Evolutionary conservation across 2,888 invertebrate species (phyloP), one percentile per base, ranked within the genome.

Genomic region (Chaitophorus viminalis): DNA sequence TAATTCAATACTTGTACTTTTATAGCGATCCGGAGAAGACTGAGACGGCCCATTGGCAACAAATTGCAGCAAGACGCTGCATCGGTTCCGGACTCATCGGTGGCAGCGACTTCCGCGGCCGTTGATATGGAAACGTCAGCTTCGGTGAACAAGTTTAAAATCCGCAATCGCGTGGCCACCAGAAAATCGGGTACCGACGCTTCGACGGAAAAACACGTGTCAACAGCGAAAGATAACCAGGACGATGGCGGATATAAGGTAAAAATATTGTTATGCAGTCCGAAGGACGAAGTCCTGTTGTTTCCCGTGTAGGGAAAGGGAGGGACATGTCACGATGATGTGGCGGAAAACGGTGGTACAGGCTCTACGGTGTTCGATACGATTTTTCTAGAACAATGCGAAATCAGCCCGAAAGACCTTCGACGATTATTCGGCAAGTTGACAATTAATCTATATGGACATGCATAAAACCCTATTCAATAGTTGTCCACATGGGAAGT

Each of bases 181-280:
- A 89, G 90, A 78, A 90, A 90, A 83, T 90, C 90, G 31, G 89
- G 90, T 74, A 89, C 86, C 36, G 86, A 89, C 0, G 70, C 39
- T 11, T 87, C 86, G 39, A 36, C 86, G 25, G 86, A 87, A 79
- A 87, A 74, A 60, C 86, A 87, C 79, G 39, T 21, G 33, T 93
- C 92, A 60, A 92, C 94, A n/a, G 93, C 94, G 33, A 93, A 93
- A 90, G 91, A 91, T 89, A 94, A 93, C 89, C 94, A 94, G 89
- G 94, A 94, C 89, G 94, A 94, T 90, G 94, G 95, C 92, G 95
- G 94, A 81, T 95, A 95, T 91, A 95, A 95, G 92, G 94, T 93
- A 90, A n/a, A 52, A n/a, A 17, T 0, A 21, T 9, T n/a, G 31
- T 6, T 17, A 8, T 6, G 54, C 11, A 46, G 46, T 11, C 54